Conservation (phyloP, 2,888 invertebrate species). For the Agriopis leucophaearia region DNA sequence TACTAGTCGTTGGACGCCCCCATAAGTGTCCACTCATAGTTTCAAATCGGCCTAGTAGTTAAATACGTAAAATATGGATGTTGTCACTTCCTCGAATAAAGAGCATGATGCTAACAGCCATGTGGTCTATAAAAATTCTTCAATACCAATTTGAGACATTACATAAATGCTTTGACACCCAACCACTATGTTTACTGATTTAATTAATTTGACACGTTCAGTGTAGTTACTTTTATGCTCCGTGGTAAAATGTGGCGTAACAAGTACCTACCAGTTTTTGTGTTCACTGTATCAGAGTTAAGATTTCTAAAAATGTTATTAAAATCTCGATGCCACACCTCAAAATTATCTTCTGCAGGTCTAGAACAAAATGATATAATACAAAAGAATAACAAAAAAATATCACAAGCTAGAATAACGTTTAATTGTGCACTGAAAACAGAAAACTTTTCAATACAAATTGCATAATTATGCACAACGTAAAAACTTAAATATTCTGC, state of each 20-base stretch:
- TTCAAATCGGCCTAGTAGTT: slow-evolving; percentile 62
- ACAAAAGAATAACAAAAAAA: too few species aligned
- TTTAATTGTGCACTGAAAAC: too few species aligned
- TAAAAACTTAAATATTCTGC: too few species aligned
- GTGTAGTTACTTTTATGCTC: slow-evolving; percentile 8
- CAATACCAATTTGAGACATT: slow-evolving; percentile 57
- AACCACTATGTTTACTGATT: slow-evolving; percentile 29
- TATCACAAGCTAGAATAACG: too few species aligned
- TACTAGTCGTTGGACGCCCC: slow-evolving; percentile 63
- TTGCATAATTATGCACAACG: too few species aligned
- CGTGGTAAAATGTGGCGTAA: slow-evolving; percentile 17
- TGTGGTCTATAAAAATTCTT: slow-evolving; percentile 64
- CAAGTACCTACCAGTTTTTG: not conserved
- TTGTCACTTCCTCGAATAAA: slow-evolving; percentile 60
- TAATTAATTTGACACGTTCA: slow-evolving; percentile 35
- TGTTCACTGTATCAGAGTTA: not conserved
- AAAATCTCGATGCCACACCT: not conserved
- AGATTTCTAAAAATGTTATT: not conserved
- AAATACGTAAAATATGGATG: slow-evolving; percentile 69
- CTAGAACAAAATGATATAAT: too few species aligned
- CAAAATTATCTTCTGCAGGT: too few species aligned
- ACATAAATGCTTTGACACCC: slow-evolving; percentile 47
- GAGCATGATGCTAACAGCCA: slow-evolving; percentile 45
- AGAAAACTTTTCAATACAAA: too few species aligned
- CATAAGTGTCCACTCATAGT: slow-evolving; percentile 66